Evolutionary conservation across 2,797 vertebrate genomes (phyloP), one percentile per base, ranked within the genome.

Genomic region (Nyctalus aviator): DNA sequence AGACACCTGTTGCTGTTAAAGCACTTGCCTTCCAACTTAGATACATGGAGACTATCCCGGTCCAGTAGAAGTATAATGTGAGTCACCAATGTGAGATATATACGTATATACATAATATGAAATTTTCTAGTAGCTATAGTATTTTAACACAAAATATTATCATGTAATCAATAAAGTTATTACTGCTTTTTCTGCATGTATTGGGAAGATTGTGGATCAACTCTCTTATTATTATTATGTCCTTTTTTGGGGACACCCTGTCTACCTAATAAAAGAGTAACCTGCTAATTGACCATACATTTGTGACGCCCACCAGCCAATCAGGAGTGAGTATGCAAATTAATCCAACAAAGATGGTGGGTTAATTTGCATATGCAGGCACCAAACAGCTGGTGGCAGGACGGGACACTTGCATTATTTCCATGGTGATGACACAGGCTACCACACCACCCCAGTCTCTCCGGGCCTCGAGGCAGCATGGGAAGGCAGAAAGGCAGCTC

Each of bases 81-180:
- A 88, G 68, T 10, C 66, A 50, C 46, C 84, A 57, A 30, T 44
- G 13, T 12, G 21, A 85, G 23, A 1, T 77, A 32, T 89, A 30
- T 76, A 50, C 4, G 1, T 50, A 50, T 3, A 1, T 77, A 32
- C 87, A 30, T 71, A 86, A 72, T 32, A 13, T 8, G 23, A 73
- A 71, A 37, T 32, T 83, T 89, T 64, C 46, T 75, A 59, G 53
- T 30, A 68, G 30, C 35, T 62, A 82, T 8, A 32, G 30, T 76
- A n/a, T 76, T 94, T 87, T 84, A 73, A 27, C 5, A 81, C 14
- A 84, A 73, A 91, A 68, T 50, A 75, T 82, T 73, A 77, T 81
- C 9, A 50, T 27, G 6, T 50, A 53, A 78, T 84, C 35, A 3
- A 13, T 79, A 62, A 92, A 81, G 30, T 86, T 88, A 84, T 68